Evolutionary conservation across 2,797 vertebrate species (phyloP).

Genomic region (Pachyuromys duprasi): DNA sequence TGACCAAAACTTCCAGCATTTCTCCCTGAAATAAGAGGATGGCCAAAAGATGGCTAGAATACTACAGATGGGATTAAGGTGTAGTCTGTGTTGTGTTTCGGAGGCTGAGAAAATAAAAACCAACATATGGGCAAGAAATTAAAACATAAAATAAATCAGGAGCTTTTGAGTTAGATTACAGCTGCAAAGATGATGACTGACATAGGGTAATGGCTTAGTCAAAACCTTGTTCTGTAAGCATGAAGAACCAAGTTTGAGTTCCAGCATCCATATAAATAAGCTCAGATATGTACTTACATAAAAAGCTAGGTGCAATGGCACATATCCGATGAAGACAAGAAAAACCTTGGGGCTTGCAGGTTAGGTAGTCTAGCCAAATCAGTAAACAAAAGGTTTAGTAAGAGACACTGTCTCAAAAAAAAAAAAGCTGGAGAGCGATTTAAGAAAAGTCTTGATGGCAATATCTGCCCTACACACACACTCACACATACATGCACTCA

Average conservation of each 20-base stretch:
- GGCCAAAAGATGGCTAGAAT: background rate
- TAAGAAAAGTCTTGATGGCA: background rate
- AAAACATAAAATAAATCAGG: background rate
- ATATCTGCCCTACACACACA: background rate
- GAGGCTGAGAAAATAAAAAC: background rate
- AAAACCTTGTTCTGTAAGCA: background rate
- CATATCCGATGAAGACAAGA: background rate
- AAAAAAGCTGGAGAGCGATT: background rate
- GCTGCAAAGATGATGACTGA: background rate
- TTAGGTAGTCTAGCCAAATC: background rate
- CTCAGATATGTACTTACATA: background rate
- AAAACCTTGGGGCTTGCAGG: background rate
- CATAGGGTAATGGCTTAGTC: background rate
- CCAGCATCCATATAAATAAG: background rate
- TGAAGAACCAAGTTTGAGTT: background rate
- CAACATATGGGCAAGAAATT: background rate
- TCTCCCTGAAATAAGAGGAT: background rate
- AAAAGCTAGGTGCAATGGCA: background rate
- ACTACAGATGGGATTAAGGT: background rate
- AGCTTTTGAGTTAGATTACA: background rate
- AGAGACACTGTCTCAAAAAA: background rate
- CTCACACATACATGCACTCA: background rate
- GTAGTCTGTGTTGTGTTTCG: background rate
- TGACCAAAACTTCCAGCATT: background rate
- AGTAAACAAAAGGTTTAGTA: background rate